Conservation (phyloP, 2,113 vertebrate species). For the human region GRCh38 chr22:48868001-48868500, state of each 20-base stretch:
- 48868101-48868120: fast-evolving
- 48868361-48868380: fast-evolving
- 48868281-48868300: neutral
- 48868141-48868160: neutral
- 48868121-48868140: neutral
- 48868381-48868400: neutral
- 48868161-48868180: too few species aligned
- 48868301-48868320: neutral
- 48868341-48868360: neutral
- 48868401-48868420: neutral
- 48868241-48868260: fast-evolving
- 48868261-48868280: fast-evolving
- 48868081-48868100: too few species aligned
- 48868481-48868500: neutral
- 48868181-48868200: fast-evolving
- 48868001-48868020: fast-evolving
- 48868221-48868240: fast-evolving
- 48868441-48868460: slow-evolving; percentile 56
- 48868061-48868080: fast-evolving
- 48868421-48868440: neutral
- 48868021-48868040: neutral
- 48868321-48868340: neutral
- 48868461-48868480: neutral
- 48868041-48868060: fast-evolving
- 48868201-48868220: fast-evolving